phyloP scores from a whole-genome alignment of 2,113 vertebrate genomes.

The Actenoides lindsayi region DNA sequence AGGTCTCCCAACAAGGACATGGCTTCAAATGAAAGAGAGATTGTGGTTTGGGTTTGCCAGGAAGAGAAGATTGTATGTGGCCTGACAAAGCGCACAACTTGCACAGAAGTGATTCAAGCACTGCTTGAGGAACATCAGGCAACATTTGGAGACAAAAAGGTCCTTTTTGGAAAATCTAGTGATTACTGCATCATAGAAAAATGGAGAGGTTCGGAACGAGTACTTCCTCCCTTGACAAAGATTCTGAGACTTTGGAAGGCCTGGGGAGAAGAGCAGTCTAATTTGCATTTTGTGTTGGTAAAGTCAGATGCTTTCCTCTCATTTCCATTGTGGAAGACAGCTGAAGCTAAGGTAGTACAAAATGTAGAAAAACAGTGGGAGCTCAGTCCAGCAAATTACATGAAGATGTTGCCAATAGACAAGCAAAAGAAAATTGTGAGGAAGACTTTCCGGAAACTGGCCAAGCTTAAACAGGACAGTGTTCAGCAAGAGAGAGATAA shows the following conservation, averaged over 20 bases:
- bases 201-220: slow-evolving; percentile 92
- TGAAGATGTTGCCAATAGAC: slow-evolving; percentile 85
- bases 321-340: slow-evolving; percentile 78
- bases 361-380: slow-evolving; percentile 82
- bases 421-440: slow-evolving; percentile 92
- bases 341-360: slow-evolving; percentile 78
- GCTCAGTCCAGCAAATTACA: slow-evolving; percentile 78
- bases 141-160: slow-evolving; percentile 80
- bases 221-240: slow-evolving; percentile 89
- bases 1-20: slow-evolving; percentile 85
- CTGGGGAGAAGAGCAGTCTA: slow-evolving; percentile 91
- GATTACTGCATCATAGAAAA: slow-evolving; percentile 94
- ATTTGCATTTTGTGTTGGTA: slow-evolving; percentile 88
- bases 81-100: slow-evolving; percentile 92
- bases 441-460: slow-evolving; percentile 93
- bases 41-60: slow-evolving; percentile 90
- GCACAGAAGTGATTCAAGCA: slow-evolving; percentile 88
- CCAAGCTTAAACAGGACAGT: slow-evolving; percentile 87
- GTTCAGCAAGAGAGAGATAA: slow-evolving; percentile 78
- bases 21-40: slow-evolving; percentile 84
- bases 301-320: slow-evolving; percentile 88
- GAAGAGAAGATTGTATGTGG: slow-evolving; percentile 96
- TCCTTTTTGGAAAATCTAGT: slow-evolving; percentile 84
- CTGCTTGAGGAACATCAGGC: slow-evolving; percentile 90
- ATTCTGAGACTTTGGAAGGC: slow-evolving; percentile 93